A percentile compares a stretch with the other conserved stretches of the same genome.
These are phyloP conservation scores for Campoletis raptor DNA, from an alignment of 2,888 invertebrate genomes.

Conservation along the genomic window DNA sequence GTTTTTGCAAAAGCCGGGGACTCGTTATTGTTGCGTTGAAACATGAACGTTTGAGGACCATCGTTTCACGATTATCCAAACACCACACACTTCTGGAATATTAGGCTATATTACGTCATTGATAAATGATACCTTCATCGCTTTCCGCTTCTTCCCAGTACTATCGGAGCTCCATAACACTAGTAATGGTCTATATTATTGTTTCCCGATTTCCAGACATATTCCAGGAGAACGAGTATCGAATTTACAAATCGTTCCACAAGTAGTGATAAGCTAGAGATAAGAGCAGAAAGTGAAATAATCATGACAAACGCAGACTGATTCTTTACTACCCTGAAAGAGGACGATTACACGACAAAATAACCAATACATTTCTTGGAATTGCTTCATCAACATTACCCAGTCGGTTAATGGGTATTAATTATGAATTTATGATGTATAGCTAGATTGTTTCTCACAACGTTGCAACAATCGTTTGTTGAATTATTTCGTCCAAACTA, in stretches of 20 bases:
- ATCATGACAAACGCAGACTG: background rate
- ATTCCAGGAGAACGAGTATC: conserved; percentile 19
- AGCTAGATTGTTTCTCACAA: background rate
- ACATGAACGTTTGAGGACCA: conserved; percentile 52
- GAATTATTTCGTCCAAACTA: conserved; percentile 23
- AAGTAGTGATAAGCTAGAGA: conserved; percentile 34
- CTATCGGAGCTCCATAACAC: background rate
- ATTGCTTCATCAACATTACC: background rate
- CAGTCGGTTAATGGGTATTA: background rate
- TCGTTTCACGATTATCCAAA: conserved; percentile 25
- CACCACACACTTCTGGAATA: conserved; percentile 9
- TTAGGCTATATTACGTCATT: conserved; percentile 40
- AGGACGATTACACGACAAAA: background rate
- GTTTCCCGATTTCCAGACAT: background rate
- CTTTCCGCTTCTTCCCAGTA: conserved; percentile 54
- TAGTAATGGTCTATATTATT: background rate
- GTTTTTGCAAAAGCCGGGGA: conserved; percentile 42
- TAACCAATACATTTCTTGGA: background rate
- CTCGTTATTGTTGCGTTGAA: conserved; percentile 59
- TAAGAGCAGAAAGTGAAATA: background rate
- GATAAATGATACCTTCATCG: conserved; percentile 63
- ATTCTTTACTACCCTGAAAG: background rate
- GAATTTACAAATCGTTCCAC: conserved; percentile 40
- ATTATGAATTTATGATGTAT: background rate
- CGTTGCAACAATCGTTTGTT: conserved; percentile 1